Base-by-base conservation (phyloP, 2,797 vertebrate species). In the Chaunax sp. region DNA sequence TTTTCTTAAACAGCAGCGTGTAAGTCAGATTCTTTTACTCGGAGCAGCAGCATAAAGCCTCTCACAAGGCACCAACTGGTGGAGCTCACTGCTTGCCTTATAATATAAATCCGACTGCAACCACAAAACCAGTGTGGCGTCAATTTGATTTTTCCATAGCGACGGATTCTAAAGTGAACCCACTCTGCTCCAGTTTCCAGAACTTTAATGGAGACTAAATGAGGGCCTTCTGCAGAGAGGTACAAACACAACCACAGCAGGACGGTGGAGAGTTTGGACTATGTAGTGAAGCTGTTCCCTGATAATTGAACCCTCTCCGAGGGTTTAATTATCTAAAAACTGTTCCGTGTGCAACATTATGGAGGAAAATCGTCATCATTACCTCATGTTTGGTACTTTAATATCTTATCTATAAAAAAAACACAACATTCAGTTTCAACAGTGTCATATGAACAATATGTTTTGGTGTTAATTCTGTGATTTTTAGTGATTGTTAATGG, bases 121-220 rank as follows among this genome's bases (percentile, higher is more conserved):
- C 85, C 83, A 83, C 82, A 83, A 80, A 88, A 77, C 78, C 82
- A 78, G 66, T n/a, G 23, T 5, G 23, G 16, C 50, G 11, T 79
- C 76, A 74, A 49, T 85, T 82, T 73, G 35, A 69, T 79, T 89
- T 89, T 91, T 90, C 87, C 89, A 89, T 75, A 49, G 88, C 81
- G 71, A 72, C 75, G 80, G 64, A 80, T 82, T 80, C 78, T 56
- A 80, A 83, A 85, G 80, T 53, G 82, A 72, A 83, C 49, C 71
- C 66, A 57, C 77, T 85, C 49, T 22, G 61, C 41, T 71, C 43
- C 81, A 83, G 70, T 84, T 86, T 90, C 82, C 89, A 84, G 70
- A 69, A 66, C 74, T 77, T 44, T 82, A 73, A 85, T 80, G 69
- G 81, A 77, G 78, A 53, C 69, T 70, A 84, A 90, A 90, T 85